Percentiles rank a stretch among this genome's conserved stretches.
phyloP scores from a whole-genome alignment of 2,113 vertebrate species.

The Shinisaurus crocodilurus region DNA sequence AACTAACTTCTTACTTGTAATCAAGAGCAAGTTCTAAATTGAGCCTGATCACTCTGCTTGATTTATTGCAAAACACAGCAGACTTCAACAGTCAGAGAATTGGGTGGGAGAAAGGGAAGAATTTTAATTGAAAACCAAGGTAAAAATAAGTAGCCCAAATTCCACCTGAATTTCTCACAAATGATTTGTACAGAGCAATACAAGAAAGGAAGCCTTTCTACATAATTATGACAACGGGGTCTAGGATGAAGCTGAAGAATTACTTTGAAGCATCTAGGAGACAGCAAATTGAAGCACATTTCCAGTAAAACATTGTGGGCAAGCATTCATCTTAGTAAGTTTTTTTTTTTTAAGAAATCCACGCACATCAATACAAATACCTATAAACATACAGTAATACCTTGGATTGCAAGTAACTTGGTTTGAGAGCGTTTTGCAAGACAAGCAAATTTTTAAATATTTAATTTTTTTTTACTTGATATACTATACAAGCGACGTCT shows the following conservation, averaged over 20 bases:
- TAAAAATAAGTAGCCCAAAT: conserved; percentile 59
- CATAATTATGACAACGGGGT: neutral
- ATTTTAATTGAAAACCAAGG: conserved; percentile 49
- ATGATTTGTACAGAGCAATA: neutral
- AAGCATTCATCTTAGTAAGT: accelerated
- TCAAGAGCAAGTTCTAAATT: conserved; percentile 66
- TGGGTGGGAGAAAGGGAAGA: neutral
- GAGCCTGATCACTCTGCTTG: conserved; percentile 52
- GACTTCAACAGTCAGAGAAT: conserved; percentile 39
- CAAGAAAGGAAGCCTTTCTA: neutral
- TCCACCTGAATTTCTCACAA: conserved; percentile 48
- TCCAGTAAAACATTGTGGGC: neutral
- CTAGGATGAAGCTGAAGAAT: accelerated
- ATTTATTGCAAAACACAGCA: conserved; percentile 63
- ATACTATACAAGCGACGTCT: too few relatives aligned
- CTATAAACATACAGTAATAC: neutral
- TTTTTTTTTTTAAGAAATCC: neutral
- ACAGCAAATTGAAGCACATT: neutral
- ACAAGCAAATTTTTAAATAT: too few relatives aligned
- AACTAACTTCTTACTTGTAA: conserved; percentile 59
- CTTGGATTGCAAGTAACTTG: too few relatives aligned
- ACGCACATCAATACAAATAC: neutral
- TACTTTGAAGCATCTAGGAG: neutral
- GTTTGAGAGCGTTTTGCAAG: too few relatives aligned
- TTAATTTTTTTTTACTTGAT: too few relatives aligned